Base-by-base conservation (phyloP, 2,113 vertebrate species). In the Pelusios castaneus region DNA sequence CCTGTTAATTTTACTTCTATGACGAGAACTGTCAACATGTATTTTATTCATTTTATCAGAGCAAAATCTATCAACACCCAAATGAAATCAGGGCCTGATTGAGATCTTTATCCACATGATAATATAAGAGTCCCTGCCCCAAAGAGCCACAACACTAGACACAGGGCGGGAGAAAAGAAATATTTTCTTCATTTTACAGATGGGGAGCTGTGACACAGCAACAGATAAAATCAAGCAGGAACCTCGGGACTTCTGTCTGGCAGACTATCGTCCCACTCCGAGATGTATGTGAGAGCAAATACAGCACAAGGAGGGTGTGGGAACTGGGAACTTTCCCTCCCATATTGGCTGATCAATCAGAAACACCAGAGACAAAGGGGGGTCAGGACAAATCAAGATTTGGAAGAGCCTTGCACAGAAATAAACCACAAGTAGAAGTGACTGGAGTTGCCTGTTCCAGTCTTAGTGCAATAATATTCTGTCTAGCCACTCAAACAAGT, bases 21-120 rank as follows among this genome's bases (percentile, higher is more conserved):
- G 81, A 56, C 1, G 6, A n/a, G 25, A 73, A 76, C 16, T 63
- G 87, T 16, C 88, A 85, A 55, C 41, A 60, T 1, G 81, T 8
- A 10, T 31, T 3, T 0, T 1, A 7, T 16, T 52, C 0, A 1
- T 25, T 76, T 47, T 45, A 78, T 77, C 67, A 49, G 55, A 80
- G 29, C 10, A 89, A 43, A 1, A n/a, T 2, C 0, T 45, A 19
- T 4, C 47, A 2, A 21, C 47, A 56, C 1, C 0, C 0, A 0
- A 86, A 14, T 85, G 77, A 4, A 5, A 52, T 9, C 84, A 88
- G 63, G 14, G 38, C 24, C 43, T 24, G n/a, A 76, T 24, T 45
- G 70, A 83, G 87, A 60, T 83, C 38, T 25, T 54, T 6, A 6
- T 5, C 2, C 54, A 27, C 2, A 0, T 11, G 5, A 49, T 7